Base-by-base conservation (phyloP, 2,888 invertebrate genomes). In the Chrysopilus asiliformis region DNA sequence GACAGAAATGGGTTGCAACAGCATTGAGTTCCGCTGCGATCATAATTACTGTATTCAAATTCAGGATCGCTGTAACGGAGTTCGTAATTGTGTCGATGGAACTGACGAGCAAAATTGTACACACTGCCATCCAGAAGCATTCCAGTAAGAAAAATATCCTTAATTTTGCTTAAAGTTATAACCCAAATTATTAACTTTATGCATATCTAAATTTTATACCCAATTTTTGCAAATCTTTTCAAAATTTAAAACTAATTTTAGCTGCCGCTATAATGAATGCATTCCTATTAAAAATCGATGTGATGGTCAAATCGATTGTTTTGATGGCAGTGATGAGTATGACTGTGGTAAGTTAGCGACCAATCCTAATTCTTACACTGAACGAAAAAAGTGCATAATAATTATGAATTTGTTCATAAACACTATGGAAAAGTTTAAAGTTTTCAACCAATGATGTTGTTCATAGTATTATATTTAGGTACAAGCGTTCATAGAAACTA, bases 191-290 rank as follows among this genome's bases (percentile, higher is more conserved):
- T n/a, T n/a, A n/a, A n/a, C n/a, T n/a, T n/a, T n/a, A n/a, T n/a
- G n/a, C n/a, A n/a, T n/a, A n/a, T n/a, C n/a, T n/a, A n/a, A n/a
- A n/a, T n/a, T n/a, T n/a, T n/a, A n/a, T n/a, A n/a, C n/a, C n/a
- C n/a, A n/a, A 10, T 24, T 33, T 5, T 25, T 18, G 24, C 29
- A 36, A 37, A 35, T 32, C 25, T 34, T 18, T 26, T n/a, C n/a
- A n/a, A n/a, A n/a, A n/a, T n/a, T n/a, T n/a, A n/a, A n/a, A n/a
- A n/a, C n/a, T n/a, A 10, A 27, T 32, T 38, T 14, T 43, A 64
- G 62, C 51, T 64, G 80, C 64, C 65, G 66, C 55, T 72, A 70
- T 58, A 75, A 74, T 56, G 64, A 68, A 58, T 78, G 77, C 64
- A 70, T 77, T 47, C 66, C 68, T 47, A 56, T 59, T 47, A 63